Evolutionary conservation across 2,113 vertebrate genomes (phyloP), one percentile per base, ranked within the genome.

Genomic region (Abramis brama): DNA sequence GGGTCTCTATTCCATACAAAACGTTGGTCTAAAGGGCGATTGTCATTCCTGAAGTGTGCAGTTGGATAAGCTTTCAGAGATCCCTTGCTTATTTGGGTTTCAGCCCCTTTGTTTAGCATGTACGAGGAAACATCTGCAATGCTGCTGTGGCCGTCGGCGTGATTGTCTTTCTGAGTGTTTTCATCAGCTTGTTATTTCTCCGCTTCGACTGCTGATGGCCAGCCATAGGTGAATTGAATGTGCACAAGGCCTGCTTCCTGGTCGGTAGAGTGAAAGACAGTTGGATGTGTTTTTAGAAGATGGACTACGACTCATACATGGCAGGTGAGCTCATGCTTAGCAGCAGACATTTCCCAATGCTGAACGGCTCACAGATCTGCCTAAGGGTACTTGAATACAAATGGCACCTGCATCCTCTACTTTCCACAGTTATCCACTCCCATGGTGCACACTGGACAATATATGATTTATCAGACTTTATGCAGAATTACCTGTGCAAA

Each of bases 271-370:
- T 70, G 45, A 55, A 25, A 84, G 76, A 84, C 76, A 59, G 81
- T 36, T 84, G 81, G 77, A 86, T 77, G 62, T 86, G 84, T 80
- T 59, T 21, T 80, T 36, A 74, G 45, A 52, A 83, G 71, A 84
- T 75, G 76, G 87, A 57, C 81, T 80, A 27, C 39, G 74, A 86
- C 84, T 83, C 30, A 12, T 75, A 84, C 85, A 86, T 88, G 85
- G 86, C 82, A 82, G 85, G 87, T 88, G 85, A 88, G 79, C 85
- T 86, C 87, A 88, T 84, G 87, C 87, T 88, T 86, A 81, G 36
- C 85, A 52, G 47, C 23, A n/a, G 81, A 81, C 70, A 84, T 75
- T 59, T 62, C 21, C 77, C 82, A 86, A 68, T 47, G 43, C 60
- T 64, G 85, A 62, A 81, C 27, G 76, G 76, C 82, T 88, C 85